These are phyloP conservation scores for Columba livia DNA, from an alignment of 2,113 vertebrate species.

Conservation along the genomic window DNA sequence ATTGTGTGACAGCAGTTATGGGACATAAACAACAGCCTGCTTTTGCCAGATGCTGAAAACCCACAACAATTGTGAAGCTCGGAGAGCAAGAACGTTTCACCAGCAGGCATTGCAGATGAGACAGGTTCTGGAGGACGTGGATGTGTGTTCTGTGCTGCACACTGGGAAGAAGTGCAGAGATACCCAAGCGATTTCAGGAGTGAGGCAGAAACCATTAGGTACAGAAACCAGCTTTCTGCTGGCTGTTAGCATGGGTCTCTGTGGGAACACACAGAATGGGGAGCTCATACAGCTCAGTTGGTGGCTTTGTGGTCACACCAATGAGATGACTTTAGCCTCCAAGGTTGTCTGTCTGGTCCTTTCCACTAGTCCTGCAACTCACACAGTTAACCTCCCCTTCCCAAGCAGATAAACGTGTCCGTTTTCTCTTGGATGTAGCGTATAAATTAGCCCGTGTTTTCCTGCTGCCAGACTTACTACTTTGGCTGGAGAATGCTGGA, in stretches of 20 bases:
- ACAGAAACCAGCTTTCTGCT: neutral
- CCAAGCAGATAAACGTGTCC: neutral
- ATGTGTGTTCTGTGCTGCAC: neutral
- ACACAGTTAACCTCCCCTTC: neutral
- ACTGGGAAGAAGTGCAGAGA: neutral
- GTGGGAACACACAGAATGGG: neutral
- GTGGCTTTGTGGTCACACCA: neutral
- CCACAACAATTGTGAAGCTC: neutral
- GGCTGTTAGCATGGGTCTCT: neutral
- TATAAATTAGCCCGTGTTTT: neutral
- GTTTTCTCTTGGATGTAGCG: neutral
- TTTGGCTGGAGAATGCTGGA: neutral
- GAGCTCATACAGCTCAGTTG: neutral
- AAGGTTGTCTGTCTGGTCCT: neutral
- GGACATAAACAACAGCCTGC: neutral
- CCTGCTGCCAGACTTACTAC: neutral
- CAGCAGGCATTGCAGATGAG: neutral
- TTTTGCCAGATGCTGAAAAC: neutral
- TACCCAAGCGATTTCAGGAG: neutral
- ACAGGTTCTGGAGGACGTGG: neutral
- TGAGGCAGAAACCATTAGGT: neutral
- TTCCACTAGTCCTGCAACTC: neutral
- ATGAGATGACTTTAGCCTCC: neutral
- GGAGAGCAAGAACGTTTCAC: neutral
- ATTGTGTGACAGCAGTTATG: neutral